These are phyloP conservation scores for Halyomorpha halys DNA, from an alignment of 1,140 invertebrate species.

Conservation along the genomic window DNA sequence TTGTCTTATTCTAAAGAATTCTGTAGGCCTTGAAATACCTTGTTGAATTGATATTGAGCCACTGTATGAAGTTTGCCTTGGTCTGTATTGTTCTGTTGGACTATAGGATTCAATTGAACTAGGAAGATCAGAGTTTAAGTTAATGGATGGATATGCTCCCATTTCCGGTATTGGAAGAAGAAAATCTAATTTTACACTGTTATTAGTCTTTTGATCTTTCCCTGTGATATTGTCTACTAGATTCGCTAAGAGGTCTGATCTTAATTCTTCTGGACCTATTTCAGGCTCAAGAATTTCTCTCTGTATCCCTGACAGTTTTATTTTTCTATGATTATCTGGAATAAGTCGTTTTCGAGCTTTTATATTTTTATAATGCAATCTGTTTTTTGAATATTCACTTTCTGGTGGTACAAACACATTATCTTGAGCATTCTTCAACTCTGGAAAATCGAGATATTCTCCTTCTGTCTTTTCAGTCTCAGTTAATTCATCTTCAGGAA, in stretches of 20 bases:
- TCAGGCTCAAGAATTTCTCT: too few relatives aligned
- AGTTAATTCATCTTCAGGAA: background rate
- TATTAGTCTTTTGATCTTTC: background rate
- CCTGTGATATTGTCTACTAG: background rate
- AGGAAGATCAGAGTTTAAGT: background rate
- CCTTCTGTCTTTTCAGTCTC: background rate
- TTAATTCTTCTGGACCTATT: background rate
- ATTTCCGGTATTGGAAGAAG: constrained; percentile 3
- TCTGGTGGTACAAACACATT: constrained; percentile 2
- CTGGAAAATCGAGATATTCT: constrained; percentile 6
- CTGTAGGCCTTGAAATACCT: too few relatives aligned
- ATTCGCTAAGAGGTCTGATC: background rate
- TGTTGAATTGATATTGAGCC: too few relatives aligned
- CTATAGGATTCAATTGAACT: background rate
- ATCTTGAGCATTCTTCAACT: constrained; percentile 1
- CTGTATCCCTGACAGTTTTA: too few relatives aligned
- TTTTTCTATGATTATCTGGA: too few relatives aligned
- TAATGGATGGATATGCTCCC: background rate
- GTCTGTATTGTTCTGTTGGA: too few relatives aligned
- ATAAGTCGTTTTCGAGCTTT: background rate
- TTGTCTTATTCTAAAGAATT: too few relatives aligned
- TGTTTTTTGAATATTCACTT: constrained; percentile 5
- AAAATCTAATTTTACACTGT: background rate
- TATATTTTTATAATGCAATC: background rate
- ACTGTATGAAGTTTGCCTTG: too few relatives aligned